Conservation (phyloP, 1,140 invertebrate species). For the Chelonus insularis region DNA sequence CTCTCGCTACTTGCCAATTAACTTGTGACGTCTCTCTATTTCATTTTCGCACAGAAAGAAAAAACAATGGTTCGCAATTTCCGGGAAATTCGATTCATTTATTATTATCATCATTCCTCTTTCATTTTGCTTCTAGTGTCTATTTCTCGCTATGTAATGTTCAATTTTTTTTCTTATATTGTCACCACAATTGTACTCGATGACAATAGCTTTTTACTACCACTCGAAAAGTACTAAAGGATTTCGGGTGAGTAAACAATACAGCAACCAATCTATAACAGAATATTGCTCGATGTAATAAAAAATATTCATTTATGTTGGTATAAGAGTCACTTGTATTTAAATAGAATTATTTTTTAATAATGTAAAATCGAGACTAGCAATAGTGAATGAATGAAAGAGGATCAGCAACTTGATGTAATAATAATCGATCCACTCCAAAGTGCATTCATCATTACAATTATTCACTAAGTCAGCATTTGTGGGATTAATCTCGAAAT, state of each 20-base stretch:
- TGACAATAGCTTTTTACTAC: conserved; percentile 17
- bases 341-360: not conserved
- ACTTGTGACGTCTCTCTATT: conserved; percentile 21
- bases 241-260: conserved; percentile 6
- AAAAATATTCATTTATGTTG: not conserved
- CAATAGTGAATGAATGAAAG: not conserved
- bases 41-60: not conserved
- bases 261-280: not conserved
- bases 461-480: too few relatives aligned
- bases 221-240: not conserved
- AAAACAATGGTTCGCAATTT: conserved; percentile 17
- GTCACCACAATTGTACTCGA: conserved; percentile 4
- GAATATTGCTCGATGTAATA: not conserved
- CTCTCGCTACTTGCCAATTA: conserved; percentile 21
- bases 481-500: too few relatives aligned
- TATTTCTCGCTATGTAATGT: not conserved
- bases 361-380: not conserved
- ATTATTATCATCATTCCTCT: conserved; percentile 22
- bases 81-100: conserved; percentile 23
- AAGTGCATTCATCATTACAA: too few relatives aligned
- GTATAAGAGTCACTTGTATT: too few relatives aligned
- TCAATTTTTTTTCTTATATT: conserved; percentile 4
- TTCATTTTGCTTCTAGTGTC: not conserved
- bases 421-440: too few relatives aligned
- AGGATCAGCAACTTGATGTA: too few relatives aligned